Evolutionary conservation across 2,113 vertebrate genomes (phyloP).

Genomic region (Cyprinodon brontotheroides): DNA sequence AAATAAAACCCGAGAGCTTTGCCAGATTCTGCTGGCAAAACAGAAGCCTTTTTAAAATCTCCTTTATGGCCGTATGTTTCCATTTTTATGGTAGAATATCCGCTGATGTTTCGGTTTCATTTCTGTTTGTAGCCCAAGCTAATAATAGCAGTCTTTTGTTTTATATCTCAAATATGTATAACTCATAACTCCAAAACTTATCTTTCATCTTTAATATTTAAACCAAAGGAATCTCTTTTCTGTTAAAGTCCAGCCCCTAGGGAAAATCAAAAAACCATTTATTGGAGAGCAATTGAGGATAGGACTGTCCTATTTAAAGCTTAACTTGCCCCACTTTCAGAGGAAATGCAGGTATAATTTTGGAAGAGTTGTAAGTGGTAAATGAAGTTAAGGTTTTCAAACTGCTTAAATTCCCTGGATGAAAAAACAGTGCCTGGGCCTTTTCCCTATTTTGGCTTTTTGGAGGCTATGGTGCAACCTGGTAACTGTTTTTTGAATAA

Average conservation of each 20-base stretch:
- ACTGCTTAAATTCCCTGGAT: constrained; percentile 18
- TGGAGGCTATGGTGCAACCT: not conserved
- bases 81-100: constrained; percentile 14
- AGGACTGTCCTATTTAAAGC: constrained; percentile 41
- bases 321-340: constrained; percentile 40
- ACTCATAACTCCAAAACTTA: not conserved
- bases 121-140: not conserved
- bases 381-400: constrained; percentile 18
- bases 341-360: constrained; percentile 34
- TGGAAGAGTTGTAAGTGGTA: constrained; percentile 30
- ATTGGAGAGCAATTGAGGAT: constrained; percentile 43
- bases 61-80: constrained; percentile 24
- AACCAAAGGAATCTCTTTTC: constrained; percentile 4
- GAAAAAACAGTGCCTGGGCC: not conserved
- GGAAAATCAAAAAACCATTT: constrained; percentile 15
- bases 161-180: constrained; percentile 7
- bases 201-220: constrained; percentile 5
- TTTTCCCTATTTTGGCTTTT: constrained; percentile 1
- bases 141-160: not conserved
- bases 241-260: constrained; percentile 28
- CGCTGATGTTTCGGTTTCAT: constrained; percentile 13
- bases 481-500: constrained; percentile 5
- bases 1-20: constrained; percentile 17
- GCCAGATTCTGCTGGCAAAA: constrained; percentile 34
- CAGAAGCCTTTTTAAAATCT: constrained; percentile 17